Base-by-base conservation (phyloP, 1,140 invertebrate genomes). In the Phenacoccus solenopsis region DNA sequence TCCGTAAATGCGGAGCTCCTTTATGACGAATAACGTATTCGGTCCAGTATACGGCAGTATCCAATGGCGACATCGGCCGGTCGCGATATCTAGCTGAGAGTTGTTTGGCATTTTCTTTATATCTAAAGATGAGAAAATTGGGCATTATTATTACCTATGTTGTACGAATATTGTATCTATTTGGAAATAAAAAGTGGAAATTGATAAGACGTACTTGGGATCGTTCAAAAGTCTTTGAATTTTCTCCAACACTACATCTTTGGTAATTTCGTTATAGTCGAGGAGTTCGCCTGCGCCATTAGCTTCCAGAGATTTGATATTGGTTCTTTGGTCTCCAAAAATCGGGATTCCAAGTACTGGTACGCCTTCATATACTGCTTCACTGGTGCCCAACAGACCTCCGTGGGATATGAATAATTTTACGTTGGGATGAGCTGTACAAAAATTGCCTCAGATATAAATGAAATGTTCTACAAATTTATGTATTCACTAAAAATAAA, bases 321-420 rank as follows among this genome's bases (percentile, higher is more conserved):
- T 85, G 20, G 78, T 75, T 38, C 73, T 74, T 75, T 86, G 86
- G 73, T 89, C 87, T 2, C 78, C 79, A 38, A 83, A 81, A 7
- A 88, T 75, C 9, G 87, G 87, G 68, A 87, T 79, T 27, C 81
- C 82, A 68, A 88, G 75, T 28, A 87, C 78, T 0, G 86, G 85
- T 7, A 84, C 82, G 5, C 79, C 81, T 32, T 80, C 80, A 28
- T 83, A 80, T 12, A 86, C 73, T 0, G 84, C 81, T 76, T 88
- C 87, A 72, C 81, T 78, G 0, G 81, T 76, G 27, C 85, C 84
- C n/a, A 86, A 78, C 16, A 84, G 77, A 0, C 87, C 87, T 67
- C 85, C 85, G 73, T 87, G 85, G 5, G 82, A 85, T n/a, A 88
- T 83, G 72, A 88, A 88, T 1, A 85, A 69, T 73, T 82, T 81